A percentile compares a stretch with the other conserved stretches of the same genome.
Conservation (phyloP, 2,797 vertebrate genomes). For the Anguilla megastoma region DNA sequence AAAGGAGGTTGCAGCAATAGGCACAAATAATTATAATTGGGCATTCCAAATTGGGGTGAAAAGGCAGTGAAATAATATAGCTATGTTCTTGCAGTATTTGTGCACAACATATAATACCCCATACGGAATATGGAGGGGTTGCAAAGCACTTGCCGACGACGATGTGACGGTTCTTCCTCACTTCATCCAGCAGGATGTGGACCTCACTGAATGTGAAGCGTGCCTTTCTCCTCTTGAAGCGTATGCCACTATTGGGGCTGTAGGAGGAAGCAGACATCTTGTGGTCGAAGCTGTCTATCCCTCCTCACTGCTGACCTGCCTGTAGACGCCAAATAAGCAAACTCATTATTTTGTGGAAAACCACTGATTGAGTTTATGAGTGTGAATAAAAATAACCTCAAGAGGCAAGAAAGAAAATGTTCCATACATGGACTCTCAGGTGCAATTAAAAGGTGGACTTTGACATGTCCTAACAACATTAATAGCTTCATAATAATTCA, state of each 20-base stretch:
- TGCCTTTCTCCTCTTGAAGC: conserved; percentile 77
- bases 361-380: neutral
- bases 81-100: neutral
- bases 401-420: neutral
- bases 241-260: conserved; percentile 63
- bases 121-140: neutral
- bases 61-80: neutral
- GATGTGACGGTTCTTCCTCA: conserved; percentile 72
- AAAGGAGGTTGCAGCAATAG: neutral
- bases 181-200: conserved; percentile 78
- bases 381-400: neutral
- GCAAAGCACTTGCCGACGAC: conserved; percentile 69
- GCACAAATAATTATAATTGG: neutral
- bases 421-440: neutral
- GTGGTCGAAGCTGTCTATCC: neutral
- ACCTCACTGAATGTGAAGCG: conserved; percentile 78
- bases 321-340: conserved; percentile 2
- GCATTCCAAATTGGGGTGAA: neutral
- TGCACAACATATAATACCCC: neutral
- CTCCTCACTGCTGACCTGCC: neutral
- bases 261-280: conserved; percentile 58
- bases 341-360: neutral
- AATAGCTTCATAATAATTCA: neutral
- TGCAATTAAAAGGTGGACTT: neutral
- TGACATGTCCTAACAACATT: neutral